These are phyloP conservation scores for Synanthedon andrenaeformis DNA, from an alignment of 2,888 invertebrate genomes.

Conservation along the genomic window DNA sequence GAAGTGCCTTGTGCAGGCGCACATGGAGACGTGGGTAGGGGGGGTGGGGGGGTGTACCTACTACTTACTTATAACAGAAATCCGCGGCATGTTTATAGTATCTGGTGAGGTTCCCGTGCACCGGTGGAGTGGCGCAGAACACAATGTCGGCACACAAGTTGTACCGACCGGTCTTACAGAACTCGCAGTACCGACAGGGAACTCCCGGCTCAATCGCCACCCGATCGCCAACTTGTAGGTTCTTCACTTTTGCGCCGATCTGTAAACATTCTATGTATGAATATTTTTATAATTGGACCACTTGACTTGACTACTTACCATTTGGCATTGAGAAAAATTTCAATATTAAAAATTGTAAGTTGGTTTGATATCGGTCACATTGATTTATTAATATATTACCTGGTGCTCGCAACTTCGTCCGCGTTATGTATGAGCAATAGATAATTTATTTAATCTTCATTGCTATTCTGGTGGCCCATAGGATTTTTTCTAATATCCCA, in stretches of 20 bases:
- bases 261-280: conserved; percentile 11
- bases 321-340: no score
- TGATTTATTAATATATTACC: no score
- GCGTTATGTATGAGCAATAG: no score
- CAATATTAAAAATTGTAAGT: no score
- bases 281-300: background rate
- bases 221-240: conserved; percentile 83
- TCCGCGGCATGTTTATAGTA: conserved; percentile 92
- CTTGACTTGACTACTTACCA: conserved; percentile 7
- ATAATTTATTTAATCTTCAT: no score
- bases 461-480: no score
- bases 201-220: conserved; percentile 96
- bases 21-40: no score
- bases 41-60: no score
- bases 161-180: conserved; percentile 90
- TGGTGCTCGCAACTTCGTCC: no score
- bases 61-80: conserved; percentile 83
- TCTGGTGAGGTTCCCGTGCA: conserved; percentile 87
- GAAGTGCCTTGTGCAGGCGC: no score
- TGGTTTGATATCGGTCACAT: no score
- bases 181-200: conserved; percentile 84
- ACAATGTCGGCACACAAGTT: conserved; percentile 89
- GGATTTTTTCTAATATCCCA: no score
- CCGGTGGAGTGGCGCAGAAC: conserved; percentile 96
- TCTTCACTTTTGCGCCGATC: conserved; percentile 71